Conservation (phyloP, 2,888 invertebrate species). For the Geotrupes spiniger region DNA sequence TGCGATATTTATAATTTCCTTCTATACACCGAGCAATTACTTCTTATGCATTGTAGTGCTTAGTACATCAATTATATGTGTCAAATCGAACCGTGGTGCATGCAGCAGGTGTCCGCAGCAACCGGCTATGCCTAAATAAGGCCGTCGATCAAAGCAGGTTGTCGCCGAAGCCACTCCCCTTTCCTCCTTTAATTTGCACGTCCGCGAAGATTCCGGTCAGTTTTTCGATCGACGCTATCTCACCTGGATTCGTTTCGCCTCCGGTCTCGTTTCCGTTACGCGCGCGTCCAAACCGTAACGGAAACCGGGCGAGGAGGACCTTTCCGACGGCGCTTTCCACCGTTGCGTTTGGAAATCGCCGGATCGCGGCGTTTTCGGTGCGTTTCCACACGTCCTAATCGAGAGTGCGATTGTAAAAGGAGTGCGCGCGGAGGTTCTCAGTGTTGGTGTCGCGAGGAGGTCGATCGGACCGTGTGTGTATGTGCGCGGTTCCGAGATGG, state of each 20-base stretch:
- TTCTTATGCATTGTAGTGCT: too few species aligned
- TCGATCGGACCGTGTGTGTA: too few species aligned
- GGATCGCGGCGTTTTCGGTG: not conserved
- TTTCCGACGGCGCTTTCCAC: too few species aligned
- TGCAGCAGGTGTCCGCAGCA: constrained; percentile 16
- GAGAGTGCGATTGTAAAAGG: constrained; percentile 32
- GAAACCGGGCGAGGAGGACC: too few species aligned
- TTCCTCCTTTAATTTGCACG: constrained; percentile 31
- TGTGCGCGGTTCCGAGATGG: constrained; percentile 30
- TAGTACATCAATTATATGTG: too few species aligned
- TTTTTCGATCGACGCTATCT: constrained; percentile 24
- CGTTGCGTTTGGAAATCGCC: not conserved
- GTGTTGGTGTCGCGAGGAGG: constrained; percentile 39
- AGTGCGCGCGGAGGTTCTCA: constrained; percentile 33
- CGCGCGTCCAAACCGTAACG: constrained; percentile 11
- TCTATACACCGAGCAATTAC: too few species aligned
- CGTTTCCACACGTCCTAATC: constrained; percentile 20
- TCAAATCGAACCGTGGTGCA: not conserved
- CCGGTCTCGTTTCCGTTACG: constrained; percentile 18
- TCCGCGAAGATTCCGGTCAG: constrained; percentile 29
- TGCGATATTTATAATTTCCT: too few species aligned
- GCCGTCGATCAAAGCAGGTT: constrained; percentile 27
- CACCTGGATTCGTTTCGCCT: too few species aligned
- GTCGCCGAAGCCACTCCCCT: constrained; percentile 27
- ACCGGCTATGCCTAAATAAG: constrained; percentile 30